Evolutionary conservation across 2,113 vertebrate genomes (phyloP).

Genomic region (Ptilorrhoa leucosticta): DNA sequence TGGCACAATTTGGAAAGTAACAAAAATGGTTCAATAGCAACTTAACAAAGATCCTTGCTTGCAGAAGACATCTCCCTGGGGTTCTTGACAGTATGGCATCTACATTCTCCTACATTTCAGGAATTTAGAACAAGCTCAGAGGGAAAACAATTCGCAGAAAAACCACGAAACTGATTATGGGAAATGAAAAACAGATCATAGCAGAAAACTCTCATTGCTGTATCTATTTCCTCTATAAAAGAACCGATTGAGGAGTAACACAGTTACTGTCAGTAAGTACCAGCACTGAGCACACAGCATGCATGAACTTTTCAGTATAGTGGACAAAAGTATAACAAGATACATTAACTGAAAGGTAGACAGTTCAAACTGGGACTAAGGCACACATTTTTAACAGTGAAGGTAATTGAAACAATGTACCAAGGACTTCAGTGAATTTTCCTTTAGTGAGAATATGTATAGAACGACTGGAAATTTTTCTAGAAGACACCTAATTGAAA

Average conservation of each 20-base stretch:
- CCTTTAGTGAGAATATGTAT: background rate
- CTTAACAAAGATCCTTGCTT: background rate
- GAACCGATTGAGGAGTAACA: background rate
- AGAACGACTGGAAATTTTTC: background rate
- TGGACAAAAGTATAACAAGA: conserved; percentile 5
- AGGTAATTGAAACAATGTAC: conserved; percentile 18
- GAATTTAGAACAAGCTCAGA: background rate
- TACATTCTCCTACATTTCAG: background rate
- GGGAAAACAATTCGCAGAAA: background rate
- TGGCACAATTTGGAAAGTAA: background rate
- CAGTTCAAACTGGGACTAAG: background rate
- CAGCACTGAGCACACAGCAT: background rate
- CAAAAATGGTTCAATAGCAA: background rate
- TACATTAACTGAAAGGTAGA: background rate
- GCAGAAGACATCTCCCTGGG: background rate
- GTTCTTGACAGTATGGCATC: background rate
- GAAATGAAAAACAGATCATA: conserved; percentile 4
- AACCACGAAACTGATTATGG: background rate
- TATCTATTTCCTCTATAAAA: background rate
- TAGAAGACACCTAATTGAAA: background rate
- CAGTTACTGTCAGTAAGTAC: background rate
- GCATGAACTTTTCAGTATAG: background rate
- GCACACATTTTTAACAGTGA: background rate
- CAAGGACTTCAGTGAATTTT: background rate
- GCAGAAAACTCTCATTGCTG: background rate